Conservation (phyloP, 2,113 vertebrate species). For the Corythornis vintsioides region DNA sequence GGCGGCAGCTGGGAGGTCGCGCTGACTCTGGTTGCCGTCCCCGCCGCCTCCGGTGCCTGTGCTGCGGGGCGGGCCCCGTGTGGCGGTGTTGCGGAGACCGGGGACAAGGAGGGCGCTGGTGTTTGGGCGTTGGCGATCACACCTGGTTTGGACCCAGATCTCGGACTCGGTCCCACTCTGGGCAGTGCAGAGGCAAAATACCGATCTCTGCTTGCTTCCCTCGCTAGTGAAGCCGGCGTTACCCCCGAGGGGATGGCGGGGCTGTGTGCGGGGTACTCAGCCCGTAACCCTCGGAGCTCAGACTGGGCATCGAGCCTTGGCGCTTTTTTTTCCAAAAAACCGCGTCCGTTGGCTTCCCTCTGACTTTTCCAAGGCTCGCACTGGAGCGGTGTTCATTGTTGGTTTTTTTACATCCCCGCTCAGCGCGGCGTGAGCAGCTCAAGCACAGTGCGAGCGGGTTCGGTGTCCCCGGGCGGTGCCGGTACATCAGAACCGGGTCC, state of each 20-base stretch:
- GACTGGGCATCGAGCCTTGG: rapidly evolving
- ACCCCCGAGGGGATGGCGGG: neutral
- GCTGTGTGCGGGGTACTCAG: neutral
- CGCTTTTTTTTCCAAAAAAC: too few species aligned
- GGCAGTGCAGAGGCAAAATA: neutral
- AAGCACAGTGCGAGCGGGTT: rapidly evolving
- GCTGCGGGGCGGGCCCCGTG: too few species aligned
- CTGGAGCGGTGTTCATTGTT: too few species aligned
- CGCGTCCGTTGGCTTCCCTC: neutral
- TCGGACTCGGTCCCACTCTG: rapidly evolving
- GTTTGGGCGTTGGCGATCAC: too few species aligned
- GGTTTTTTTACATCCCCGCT: rapidly evolving
- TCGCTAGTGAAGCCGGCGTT: neutral
- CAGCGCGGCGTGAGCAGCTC: neutral
- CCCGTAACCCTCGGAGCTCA: neutral
- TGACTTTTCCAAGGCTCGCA: rapidly evolving
- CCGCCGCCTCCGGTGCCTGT: neutral
- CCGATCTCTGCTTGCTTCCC: rapidly evolving
- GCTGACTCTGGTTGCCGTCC: neutral
- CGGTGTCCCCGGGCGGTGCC: rapidly evolving
- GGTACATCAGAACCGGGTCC: rapidly evolving
- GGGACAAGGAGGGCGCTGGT: too few species aligned
- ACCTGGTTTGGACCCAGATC: rapidly evolving
- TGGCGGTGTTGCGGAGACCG: neutral
- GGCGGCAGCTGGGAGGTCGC: neutral